Base-by-base conservation (phyloP, 2,888 invertebrate genomes). In the Heterodera filipjevi region DNA sequence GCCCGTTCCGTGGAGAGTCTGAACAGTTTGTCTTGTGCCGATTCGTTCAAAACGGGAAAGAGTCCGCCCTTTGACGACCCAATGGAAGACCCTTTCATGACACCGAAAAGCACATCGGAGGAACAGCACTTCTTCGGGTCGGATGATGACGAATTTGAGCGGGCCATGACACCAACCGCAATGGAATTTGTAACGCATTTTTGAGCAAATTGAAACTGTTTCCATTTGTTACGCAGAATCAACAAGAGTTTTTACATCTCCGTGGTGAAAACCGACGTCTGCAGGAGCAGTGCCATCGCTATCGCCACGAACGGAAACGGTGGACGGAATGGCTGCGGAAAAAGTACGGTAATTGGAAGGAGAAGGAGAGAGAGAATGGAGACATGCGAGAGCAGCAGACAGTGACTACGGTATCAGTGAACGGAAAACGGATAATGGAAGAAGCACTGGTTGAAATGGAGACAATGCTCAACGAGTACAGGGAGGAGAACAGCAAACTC, bases 401-500 rank as follows among this genome's bases (percentile, higher is more conserved):
- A 27, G 27, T 27, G 27, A 59, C n/a, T 59, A 59, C 59, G 27
- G 59, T 59, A 59, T 10, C n/a, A 12, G 19, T 33, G 30, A 32
- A 72, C 35, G 35, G 72, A 3, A 32, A 59, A 46, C 46, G 59
- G n/a, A 64, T 75, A 33, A 44, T 68, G 32, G 75, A 46, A 22
- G 75, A 75, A 2, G 75, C 75, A 22, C 32, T 75, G 30, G 33
- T 16, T 19, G 75, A 75, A 30, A 44, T 75, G 59, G 75, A 75
- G 59, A 44, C 64, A 44, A 53, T 75, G 44, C 53, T 75, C 46
- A 64, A 53, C n/a, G 75, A 75, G 68, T 75, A 75, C 59, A 32
- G 72, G 94, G 94, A 88, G 19, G 94, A 95, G 85, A 95, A 94
- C 89, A 93, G 93, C 87, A 93, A 93, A 86, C 91, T 94, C 12